Base-by-base conservation (phyloP, 2,888 invertebrate species). In the Hirtodrosophila histrioides region DNA sequence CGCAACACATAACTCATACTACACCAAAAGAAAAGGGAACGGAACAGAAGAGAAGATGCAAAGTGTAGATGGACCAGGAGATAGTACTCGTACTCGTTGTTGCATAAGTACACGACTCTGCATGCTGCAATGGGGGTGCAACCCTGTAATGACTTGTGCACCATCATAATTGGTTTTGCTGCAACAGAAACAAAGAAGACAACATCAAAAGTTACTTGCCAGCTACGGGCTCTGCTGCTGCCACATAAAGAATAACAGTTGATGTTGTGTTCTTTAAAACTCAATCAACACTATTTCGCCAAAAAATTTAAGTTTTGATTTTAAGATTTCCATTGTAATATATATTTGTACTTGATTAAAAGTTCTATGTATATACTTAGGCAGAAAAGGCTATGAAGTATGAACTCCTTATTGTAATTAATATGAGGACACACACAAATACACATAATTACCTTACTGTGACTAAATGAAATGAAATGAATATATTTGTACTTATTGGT, bases 1-100 rank as follows among this genome's bases (percentile, higher is more conserved):
- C 82, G 85, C 87, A 87, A 69, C 82, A 70, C 78, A 82, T 82
- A 85, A 87, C 87, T 82, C 82, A 87, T 86, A 57, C 39, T 5
- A 55, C 39, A 44, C 41, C 35, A 12, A 11, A 35, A 40, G 12
- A 41, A 41, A 51, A 27, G n/a, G n/a, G 17, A 5, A 37, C 7
- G 8, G 8, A 10, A 23, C 31, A 37, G 17, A 17, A 17, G 1
- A 17, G 17, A 17, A n/a, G n/a, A n/a, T n/a, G 36, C 17, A 6
- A 27, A 27, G 5, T 27, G 27, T 9, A 40, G 36, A 44, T 37
- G 7, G 43, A 31, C 33, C 29, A 33, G 33, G 12, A 64, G 63
- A 45, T 50, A 40, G 5, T n/a, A n/a, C n/a, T n/a, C n/a, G n/a
- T n/a, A n/a, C 7, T 11, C n/a, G 23, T 12, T 48, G 48, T 56